These are phyloP conservation scores for fruit fly (Drosophila melanogaster) DNA, from an alignment of 1,140 invertebrate genomes.

Conservation along the genomic window Release_6_plus_ISO1_MT NT_037436.4:13117501-13118000, in stretches of 20 bases:
- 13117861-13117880: slow-evolving; percentile 47
- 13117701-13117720: slow-evolving; percentile 30
- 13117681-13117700: slow-evolving; percentile 18
- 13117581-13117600: slow-evolving; percentile 34
- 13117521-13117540: slow-evolving; percentile 75
- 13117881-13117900: slow-evolving; percentile 74
- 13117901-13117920: slow-evolving; percentile 73
- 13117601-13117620: neutral
- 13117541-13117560: slow-evolving; percentile 72
- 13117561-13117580: slow-evolving; percentile 68
- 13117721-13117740: slow-evolving; percentile 21
- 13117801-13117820: slow-evolving; percentile 11
- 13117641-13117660: slow-evolving; percentile 29
- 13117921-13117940: slow-evolving; percentile 72
- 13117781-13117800: slow-evolving; percentile 34
- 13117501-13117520: slow-evolving; percentile 74
- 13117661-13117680: slow-evolving; percentile 37
- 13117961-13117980: slow-evolving; percentile 73
- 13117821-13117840: slow-evolving; percentile 19
- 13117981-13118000: slow-evolving; percentile 74
- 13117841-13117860: slow-evolving; percentile 42
- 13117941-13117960: slow-evolving; percentile 52
- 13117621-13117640: slow-evolving; percentile 11
- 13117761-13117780: slow-evolving; percentile 39
- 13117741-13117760: slow-evolving; percentile 20